These are phyloP conservation scores for Ericerus pela DNA, from an alignment of 1,140 invertebrate species.

Conservation along the genomic window DNA sequence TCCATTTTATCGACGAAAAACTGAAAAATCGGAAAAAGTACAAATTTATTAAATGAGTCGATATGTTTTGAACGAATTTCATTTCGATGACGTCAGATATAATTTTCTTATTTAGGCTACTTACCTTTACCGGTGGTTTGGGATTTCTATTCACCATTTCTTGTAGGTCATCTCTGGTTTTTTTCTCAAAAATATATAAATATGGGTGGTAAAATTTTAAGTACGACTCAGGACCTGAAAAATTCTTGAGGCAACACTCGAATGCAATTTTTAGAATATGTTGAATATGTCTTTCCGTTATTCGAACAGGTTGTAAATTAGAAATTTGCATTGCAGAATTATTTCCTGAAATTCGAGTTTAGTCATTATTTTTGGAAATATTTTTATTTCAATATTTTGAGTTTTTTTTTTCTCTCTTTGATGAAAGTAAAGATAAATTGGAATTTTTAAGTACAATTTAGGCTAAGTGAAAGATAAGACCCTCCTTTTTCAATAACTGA, in stretches of 20 bases:
- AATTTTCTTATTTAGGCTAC: too few relatives aligned
- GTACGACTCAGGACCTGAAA: background rate
- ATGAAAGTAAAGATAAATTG: too few relatives aligned
- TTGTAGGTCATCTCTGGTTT: background rate
- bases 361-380: too few relatives aligned
- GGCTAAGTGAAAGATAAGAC: too few relatives aligned
- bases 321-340: background rate
- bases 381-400: too few relatives aligned
- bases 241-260: background rate
- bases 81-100: too few relatives aligned
- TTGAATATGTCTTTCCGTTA: background rate
- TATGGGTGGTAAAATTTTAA: background rate
- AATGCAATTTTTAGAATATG: background rate
- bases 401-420: too few relatives aligned
- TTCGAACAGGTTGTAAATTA: background rate
- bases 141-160: background rate
- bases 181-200: background rate
- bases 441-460: too few relatives aligned
- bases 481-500: too few relatives aligned
- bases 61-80: background rate
- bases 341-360: background rate
- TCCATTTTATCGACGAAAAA: background rate
- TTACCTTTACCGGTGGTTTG: background rate
- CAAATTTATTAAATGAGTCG: background rate
- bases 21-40: background rate